Evolutionary conservation across 2,888 invertebrate genomes (phyloP), one percentile per base, ranked within the genome.

Genomic region (Germaria angustata): DNA sequence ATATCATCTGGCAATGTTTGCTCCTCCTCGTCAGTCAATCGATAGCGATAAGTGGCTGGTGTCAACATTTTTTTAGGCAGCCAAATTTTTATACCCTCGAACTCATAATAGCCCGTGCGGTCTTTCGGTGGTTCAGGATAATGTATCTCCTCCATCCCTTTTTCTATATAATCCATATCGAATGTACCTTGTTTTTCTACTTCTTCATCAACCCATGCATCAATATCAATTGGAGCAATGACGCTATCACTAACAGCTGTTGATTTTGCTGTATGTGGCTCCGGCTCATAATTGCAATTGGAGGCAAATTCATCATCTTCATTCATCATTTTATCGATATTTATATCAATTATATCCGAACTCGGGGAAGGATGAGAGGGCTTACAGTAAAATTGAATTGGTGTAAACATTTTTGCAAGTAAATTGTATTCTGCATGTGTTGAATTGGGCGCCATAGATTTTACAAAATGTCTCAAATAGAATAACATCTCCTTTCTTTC

Each of bases 51-150:
- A 0, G 86, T 85, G 1, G 65, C 75, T 3, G 57, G 49, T 22
- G 65, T 79, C 28, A 86, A 72, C 83, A 84, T 82, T 57, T 49
- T 72, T 49, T 77, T 55, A 0, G 86, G 86, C 57, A 85, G 41
- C 57, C 83, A 75, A 15, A 86, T 80, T 46, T 84, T 84, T 11
- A 86, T 81, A 32, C 84, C 85, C 17, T 81, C 80, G 53, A 85
- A 85, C 34, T 82, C 72, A 69, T 81, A 85, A 13, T 51, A 57
- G 15, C 85, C 85, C 1, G 77, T 46, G 8, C 85, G 85, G 2
- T 77, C 59, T 41, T 78, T 53, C 0, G 85, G 80, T 36, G 84
- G 80, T 11, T 79, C 80, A 2, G 83, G 79, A 80, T 82, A 76
- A 32, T 69, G 57, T 17, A 77, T 28, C 2, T 51, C 76, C 4